phyloP scores from a whole-genome alignment of 1,140 invertebrate genomes.

The Ostrea edulis region DNA sequence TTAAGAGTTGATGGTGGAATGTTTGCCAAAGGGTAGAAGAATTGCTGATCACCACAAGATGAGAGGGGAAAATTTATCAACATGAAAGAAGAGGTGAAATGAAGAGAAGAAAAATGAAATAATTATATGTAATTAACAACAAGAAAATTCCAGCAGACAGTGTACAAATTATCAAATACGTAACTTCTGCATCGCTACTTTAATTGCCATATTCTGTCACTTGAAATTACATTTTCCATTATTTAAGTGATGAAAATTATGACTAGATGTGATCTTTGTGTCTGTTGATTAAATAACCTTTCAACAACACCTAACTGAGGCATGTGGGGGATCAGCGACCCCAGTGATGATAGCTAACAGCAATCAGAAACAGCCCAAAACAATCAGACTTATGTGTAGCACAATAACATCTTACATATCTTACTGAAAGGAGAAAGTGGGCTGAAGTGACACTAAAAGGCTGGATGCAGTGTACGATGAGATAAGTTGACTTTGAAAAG shows the following conservation, averaged over 20 bases:
- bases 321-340: not conserved
- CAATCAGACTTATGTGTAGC: not conserved
- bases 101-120: conserved; percentile 28
- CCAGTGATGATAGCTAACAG: conserved; percentile 6
- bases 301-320: conserved; percentile 28
- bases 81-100: conserved; percentile 1
- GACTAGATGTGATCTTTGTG: conserved; percentile 10
- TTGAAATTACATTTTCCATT: conserved; percentile 36
- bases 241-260: conserved; percentile 14
- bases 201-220: conserved; percentile 28
- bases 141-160: not conserved
- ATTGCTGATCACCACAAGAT: not conserved
- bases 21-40: conserved; percentile 1
- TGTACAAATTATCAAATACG: conserved; percentile 34
- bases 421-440: not conserved
- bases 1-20: not conserved
- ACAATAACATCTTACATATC: not conserved
- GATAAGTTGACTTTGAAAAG: too few species aligned
- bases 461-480: too few species aligned
- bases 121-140: conserved; percentile 1
- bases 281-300: conserved; percentile 35
- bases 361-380: conserved; percentile 2
- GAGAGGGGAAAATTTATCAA: not conserved
- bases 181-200: conserved; percentile 23
- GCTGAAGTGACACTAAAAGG: too few species aligned